phyloP scores from a whole-genome alignment of 2,888 invertebrate genomes.

The Aphidius colemani region DNA sequence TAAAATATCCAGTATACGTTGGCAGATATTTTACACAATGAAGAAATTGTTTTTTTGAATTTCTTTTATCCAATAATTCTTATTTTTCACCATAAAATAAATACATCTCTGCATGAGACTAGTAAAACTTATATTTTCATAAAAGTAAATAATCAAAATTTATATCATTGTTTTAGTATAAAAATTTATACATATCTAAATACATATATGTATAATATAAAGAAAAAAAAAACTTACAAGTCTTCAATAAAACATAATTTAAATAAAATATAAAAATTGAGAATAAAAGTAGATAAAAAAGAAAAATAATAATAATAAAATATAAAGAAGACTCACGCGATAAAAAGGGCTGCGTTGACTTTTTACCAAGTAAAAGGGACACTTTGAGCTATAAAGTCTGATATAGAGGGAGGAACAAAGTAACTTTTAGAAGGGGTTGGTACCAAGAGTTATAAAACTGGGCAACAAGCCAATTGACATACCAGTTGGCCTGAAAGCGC shows the following conservation, averaged over 20 bases:
- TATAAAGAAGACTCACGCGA: no score
- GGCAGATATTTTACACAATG: no score
- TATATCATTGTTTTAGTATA: background rate
- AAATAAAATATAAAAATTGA: background rate
- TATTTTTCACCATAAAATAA: no score
- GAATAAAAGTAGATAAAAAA: background rate
- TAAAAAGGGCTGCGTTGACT: no score
- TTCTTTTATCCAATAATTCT: no score
- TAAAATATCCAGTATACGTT: no score
- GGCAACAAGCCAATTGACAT: constrained; percentile 61
- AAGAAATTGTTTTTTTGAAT: no score
- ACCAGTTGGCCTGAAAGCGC: constrained; percentile 57
- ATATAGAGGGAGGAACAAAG: background rate
- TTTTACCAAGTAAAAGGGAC: no score
- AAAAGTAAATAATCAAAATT: background rate
- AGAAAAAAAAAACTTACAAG: no score
- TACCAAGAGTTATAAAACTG: constrained; percentile 58
- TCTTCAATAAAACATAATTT: background rate
- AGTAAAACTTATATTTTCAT: background rate
- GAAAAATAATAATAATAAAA: background rate
- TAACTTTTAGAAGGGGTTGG: constrained; percentile 30
- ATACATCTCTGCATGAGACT: no score
- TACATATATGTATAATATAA: no score
- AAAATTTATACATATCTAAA: background rate
- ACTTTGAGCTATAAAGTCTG: no score